Conservation (phyloP, 2,888 invertebrate species). For the Philaethria dido region DNA sequence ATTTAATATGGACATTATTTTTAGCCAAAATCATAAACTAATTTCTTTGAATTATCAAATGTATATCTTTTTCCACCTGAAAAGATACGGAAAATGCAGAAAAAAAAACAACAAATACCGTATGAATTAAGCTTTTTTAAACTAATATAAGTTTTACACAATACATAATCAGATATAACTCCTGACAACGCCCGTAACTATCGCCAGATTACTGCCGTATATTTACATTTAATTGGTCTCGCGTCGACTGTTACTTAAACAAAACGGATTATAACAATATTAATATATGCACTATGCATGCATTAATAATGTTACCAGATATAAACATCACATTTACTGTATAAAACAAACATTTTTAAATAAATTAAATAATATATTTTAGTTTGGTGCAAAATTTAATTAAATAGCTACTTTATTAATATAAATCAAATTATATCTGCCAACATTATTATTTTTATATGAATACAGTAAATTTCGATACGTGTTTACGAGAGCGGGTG, state of each 20-base stretch:
- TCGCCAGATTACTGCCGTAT: slow-evolving; percentile 55
- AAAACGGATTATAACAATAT: slow-evolving; percentile 28
- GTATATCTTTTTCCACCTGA: background rate
- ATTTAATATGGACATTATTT: too few species aligned
- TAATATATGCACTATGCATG: slow-evolving; percentile 7
- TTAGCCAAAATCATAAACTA: too few species aligned
- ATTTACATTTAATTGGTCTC: slow-evolving; percentile 56
- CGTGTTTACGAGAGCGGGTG: slow-evolving; percentile 5
- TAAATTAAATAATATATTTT: slow-evolving; percentile 18
- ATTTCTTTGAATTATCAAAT: too few species aligned
- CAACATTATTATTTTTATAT: slow-evolving; percentile 7
- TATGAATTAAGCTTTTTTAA: slow-evolving; percentile 78
- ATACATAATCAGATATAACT: slow-evolving; percentile 55
- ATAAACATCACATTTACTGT: background rate
- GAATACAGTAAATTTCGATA: slow-evolving; percentile 15
- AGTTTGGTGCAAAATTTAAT: slow-evolving; percentile 3
- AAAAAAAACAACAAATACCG: slow-evolving; percentile 66
- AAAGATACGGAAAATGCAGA: slow-evolving; percentile 17
- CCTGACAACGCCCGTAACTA: slow-evolving; percentile 19
- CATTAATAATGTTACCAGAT: slow-evolving; percentile 11
- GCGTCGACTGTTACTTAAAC: slow-evolving; percentile 28
- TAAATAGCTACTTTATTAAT: slow-evolving; percentile 6
- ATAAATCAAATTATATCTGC: background rate
- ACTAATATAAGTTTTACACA: slow-evolving; percentile 75
- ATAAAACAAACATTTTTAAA: slow-evolving; percentile 8